Percentiles rank a stretch among this genome's conserved stretches.
These are phyloP conservation scores for Grammomys surdaster DNA, from an alignment of 2,113 vertebrate species.

Conservation along the genomic window DNA sequence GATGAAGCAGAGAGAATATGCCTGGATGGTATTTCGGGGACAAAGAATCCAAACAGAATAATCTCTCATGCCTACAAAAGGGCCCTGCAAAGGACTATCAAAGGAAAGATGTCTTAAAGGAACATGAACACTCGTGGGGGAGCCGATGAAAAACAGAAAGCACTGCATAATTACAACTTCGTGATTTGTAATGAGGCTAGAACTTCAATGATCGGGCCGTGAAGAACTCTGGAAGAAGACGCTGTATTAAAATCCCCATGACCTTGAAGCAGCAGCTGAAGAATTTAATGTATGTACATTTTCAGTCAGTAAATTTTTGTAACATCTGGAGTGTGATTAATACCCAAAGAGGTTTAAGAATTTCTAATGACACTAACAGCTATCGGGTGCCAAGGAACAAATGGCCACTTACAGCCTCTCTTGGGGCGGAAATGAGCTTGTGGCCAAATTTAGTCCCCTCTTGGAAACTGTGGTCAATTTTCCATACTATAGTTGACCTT, in stretches of 20 bases:
- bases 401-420: neutral
- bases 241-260: neutral
- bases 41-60: constrained; percentile 52
- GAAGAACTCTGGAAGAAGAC: neutral
- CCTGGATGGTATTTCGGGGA: constrained; percentile 76
- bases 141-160: neutral
- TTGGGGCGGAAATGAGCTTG: neutral
- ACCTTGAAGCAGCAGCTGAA: constrained; percentile 51
- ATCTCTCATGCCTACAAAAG: constrained; percentile 23
- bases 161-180: neutral
- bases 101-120: constrained; percentile 19
- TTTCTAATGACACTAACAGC: constrained; percentile 48
- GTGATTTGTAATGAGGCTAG: neutral
- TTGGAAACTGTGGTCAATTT: constrained; percentile 50
- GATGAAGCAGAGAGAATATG: constrained; percentile 78
- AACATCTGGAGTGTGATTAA: constrained; percentile 59
- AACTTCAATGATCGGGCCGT: neutral
- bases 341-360: constrained; percentile 32
- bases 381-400: constrained; percentile 13
- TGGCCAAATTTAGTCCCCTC: constrained; percentile 52
- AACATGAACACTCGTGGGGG: neutral
- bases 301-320: constrained; percentile 49
- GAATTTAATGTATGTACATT: constrained; percentile 27
- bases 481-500: constrained; percentile 54
- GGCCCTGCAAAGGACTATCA: neutral